Evolutionary conservation across 2,888 invertebrate species (phyloP).

Genomic region (Apocheima hispidaria): DNA sequence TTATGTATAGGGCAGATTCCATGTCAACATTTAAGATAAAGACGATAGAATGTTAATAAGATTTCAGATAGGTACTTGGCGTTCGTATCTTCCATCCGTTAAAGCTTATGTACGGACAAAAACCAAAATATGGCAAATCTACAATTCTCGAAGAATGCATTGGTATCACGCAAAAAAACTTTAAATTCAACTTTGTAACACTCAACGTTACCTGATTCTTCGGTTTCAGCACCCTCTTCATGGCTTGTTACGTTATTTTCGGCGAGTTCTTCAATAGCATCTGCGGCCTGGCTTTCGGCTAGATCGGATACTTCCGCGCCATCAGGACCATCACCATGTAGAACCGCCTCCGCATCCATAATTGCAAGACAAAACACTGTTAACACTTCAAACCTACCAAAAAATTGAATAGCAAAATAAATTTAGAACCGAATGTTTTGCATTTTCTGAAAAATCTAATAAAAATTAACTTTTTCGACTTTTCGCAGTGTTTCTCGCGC

Average conservation of each 20-base stretch:
- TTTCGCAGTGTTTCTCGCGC: too few species aligned
- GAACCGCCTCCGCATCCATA: slow-evolving; percentile 79
- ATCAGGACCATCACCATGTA: slow-evolving; percentile 74
- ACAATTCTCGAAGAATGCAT: slow-evolving; percentile 6
- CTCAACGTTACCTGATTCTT: slow-evolving; percentile 65
- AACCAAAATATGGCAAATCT: slow-evolving; percentile 5
- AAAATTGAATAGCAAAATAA: slow-evolving; percentile 63
- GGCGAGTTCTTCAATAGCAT: slow-evolving; percentile 67
- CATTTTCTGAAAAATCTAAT: slow-evolving; percentile 60
- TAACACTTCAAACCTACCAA: slow-evolving; percentile 50
- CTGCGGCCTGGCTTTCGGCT: slow-evolving; percentile 70
- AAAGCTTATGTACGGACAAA: not conserved
- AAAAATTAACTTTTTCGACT: slow-evolving; percentile 61
- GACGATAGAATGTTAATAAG: not conserved
- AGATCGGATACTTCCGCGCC: slow-evolving; percentile 82
- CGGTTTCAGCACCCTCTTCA: slow-evolving; percentile 64
- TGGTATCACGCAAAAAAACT: slow-evolving; percentile 9
- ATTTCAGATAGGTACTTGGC: not conserved
- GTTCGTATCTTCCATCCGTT: not conserved
- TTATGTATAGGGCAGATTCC: too few species aligned
- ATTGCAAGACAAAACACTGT: slow-evolving; percentile 42
- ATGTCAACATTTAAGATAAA: too few species aligned
- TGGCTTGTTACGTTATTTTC: slow-evolving; percentile 73
- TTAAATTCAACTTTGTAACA: not conserved
- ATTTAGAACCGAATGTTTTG: slow-evolving; percentile 49